These are phyloP conservation scores for Sander vitreus DNA, from an alignment of 2,113 vertebrate genomes.

Conservation along the genomic window DNA sequence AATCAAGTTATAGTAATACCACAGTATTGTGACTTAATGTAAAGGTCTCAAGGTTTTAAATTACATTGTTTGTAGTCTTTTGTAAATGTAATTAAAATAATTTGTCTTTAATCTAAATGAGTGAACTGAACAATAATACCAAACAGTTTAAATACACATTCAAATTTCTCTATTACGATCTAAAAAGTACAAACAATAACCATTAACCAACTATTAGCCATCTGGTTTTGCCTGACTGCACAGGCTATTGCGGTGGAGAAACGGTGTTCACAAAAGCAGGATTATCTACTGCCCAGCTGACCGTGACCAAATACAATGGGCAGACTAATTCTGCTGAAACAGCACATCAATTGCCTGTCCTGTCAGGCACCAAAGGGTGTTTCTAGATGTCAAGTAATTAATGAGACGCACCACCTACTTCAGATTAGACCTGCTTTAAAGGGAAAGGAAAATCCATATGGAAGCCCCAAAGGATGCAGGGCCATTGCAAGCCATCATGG, in stretches of 20 bases:
- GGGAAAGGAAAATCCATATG: slow-evolving; percentile 77
- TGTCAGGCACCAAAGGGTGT: slow-evolving; percentile 72
- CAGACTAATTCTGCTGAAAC: slow-evolving; percentile 68
- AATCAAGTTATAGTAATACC: not conserved
- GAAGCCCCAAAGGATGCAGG: slow-evolving; percentile 70
- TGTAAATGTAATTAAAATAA: not conserved
- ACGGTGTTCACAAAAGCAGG: slow-evolving; percentile 65
- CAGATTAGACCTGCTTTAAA: slow-evolving; percentile 69
- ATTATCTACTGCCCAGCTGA: slow-evolving; percentile 74
- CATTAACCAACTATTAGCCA: slow-evolving; percentile 23
- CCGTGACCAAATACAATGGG: slow-evolving; percentile 73
- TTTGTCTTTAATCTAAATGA: not conserved
- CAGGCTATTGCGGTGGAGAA: slow-evolving; percentile 17
- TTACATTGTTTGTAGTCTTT: not conserved
- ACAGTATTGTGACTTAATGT: not conserved
- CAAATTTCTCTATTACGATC: slow-evolving; percentile 3
- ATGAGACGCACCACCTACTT: slow-evolving; percentile 68
- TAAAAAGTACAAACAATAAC: slow-evolving; percentile 39
- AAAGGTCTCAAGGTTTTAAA: slow-evolving; percentile 4
- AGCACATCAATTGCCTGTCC: slow-evolving; percentile 60
- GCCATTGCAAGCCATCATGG: slow-evolving; percentile 44
- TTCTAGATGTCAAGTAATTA: slow-evolving; percentile 75
- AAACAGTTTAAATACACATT: slow-evolving; percentile 8
- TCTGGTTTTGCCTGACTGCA: slow-evolving; percentile 29
- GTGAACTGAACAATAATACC: not conserved